These are phyloP conservation scores for Poecile montanus DNA, from an alignment of 2,797 vertebrate species.

Conservation along the genomic window DNA sequence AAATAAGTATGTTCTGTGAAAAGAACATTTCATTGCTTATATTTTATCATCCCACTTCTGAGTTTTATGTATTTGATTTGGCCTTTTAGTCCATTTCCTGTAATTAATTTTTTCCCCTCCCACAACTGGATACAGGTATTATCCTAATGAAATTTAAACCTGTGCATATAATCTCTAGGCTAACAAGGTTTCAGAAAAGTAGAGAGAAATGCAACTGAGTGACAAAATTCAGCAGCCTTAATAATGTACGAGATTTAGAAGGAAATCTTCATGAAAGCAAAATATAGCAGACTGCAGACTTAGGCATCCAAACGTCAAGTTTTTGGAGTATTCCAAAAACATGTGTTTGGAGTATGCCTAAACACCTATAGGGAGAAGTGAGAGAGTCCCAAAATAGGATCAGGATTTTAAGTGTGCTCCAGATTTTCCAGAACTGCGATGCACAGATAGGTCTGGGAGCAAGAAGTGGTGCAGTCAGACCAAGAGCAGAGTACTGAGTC, in stretches of 20 bases:
- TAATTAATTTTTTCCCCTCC: neutral
- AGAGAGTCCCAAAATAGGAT: neutral
- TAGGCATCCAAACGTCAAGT: neutral
- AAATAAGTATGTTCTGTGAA: neutral
- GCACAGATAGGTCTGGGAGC: neutral
- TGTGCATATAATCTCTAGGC: neutral
- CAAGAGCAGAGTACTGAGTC: neutral
- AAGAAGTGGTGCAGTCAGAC: accelerated
- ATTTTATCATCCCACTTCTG: neutral
- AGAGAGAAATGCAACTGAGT: neutral
- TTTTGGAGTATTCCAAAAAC: neutral
- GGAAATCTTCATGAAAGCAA: neutral
- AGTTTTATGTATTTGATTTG: slow-evolving; percentile 33
- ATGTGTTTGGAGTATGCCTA: neutral
- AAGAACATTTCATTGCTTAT: neutral
- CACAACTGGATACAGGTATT: neutral
- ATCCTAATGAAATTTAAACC: neutral
- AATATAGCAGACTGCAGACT: neutral
- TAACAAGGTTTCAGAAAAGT: neutral
- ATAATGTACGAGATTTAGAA: neutral
- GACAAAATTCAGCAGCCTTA: neutral
- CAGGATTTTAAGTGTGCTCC: neutral
- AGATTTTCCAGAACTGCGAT: neutral
- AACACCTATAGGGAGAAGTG: neutral
- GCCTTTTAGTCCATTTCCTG: neutral